These are phyloP conservation scores for Tenodera sinensis DNA, from an alignment of 2,888 invertebrate species.

Conservation along the genomic window DNA sequence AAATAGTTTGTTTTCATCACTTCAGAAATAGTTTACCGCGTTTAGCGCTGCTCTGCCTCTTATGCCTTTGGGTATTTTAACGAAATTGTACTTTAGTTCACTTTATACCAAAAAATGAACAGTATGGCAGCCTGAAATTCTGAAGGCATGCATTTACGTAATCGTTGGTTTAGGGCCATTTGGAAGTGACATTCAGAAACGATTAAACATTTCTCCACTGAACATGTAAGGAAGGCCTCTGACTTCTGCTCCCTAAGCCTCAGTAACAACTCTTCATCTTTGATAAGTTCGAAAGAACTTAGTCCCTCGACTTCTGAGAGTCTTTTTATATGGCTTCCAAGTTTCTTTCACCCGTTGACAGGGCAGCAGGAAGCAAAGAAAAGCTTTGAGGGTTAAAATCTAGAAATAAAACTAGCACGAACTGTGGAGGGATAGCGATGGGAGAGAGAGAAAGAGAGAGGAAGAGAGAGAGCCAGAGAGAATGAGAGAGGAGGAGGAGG, in stretches of 20 bases:
- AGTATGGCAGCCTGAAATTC: too few relatives aligned
- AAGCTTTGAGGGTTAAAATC: neutral
- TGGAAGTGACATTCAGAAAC: neutral
- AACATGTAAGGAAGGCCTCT: neutral
- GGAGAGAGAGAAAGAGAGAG: neutral
- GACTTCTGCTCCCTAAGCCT: neutral
- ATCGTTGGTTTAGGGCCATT: neutral
- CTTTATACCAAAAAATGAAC: too few relatives aligned
- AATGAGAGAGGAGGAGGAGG: neutral
- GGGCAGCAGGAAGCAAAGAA: neutral
- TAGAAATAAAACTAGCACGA: neutral
- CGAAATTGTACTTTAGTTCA: too few relatives aligned
- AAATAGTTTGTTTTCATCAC: too few relatives aligned
- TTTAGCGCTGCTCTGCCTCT: too few relatives aligned
- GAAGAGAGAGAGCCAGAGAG: too few relatives aligned
- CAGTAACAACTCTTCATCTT: neutral
- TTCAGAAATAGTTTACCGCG: too few relatives aligned
- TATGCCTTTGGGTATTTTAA: too few relatives aligned
- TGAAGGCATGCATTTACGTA: too few relatives aligned
- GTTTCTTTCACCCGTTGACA: neutral
- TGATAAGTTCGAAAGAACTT: neutral
- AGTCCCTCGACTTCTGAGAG: neutral
- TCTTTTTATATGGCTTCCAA: neutral
- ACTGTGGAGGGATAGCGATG: neutral
- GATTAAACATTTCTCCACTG: neutral